Conservation (phyloP, 2,888 invertebrate genomes). For the Pachydiplax longipennis region DNA sequence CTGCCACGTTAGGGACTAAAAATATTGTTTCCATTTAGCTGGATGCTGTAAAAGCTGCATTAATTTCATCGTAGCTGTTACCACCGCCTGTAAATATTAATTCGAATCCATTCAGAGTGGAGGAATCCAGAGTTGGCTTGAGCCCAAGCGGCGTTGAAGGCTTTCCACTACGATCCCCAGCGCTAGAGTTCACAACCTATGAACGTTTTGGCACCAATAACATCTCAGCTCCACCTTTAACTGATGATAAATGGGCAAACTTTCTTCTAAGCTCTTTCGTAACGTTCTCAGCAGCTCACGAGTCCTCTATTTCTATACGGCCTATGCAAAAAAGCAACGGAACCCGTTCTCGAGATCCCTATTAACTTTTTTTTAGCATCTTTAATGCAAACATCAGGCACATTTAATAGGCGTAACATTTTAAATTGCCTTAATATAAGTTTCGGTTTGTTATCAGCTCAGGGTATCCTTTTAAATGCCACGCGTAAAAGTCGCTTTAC, state of each 20-base stretch:
- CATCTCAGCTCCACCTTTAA: conserved; percentile 16
- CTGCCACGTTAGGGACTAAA: not conserved
- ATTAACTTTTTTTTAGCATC: not conserved
- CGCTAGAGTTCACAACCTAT: not conserved
- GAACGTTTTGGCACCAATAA: conserved; percentile 12
- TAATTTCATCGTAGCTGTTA: not conserved
- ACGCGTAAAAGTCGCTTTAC: too few relatives aligned
- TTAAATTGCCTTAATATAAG: not conserved
- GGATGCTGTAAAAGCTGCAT: not conserved
- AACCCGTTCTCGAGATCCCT: not conserved
- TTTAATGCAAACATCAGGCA: not conserved
- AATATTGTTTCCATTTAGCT: not conserved
- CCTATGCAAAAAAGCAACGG: not conserved
- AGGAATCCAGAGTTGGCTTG: not conserved
- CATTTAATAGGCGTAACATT: not conserved
- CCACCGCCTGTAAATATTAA: conserved; percentile 1
- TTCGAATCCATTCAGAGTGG: conserved; percentile 1
- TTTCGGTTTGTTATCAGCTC: not conserved
- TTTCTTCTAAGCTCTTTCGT: conserved; percentile 2
- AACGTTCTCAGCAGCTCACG: not conserved
- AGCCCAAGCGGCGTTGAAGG: not conserved
- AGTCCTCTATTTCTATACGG: conserved; percentile 17
- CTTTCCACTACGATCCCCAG: not conserved
- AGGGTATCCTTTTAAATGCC: too few relatives aligned
- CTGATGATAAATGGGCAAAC: conserved; percentile 28